Evolutionary conservation across 2,888 invertebrate genomes (phyloP).

Genomic region (Napeogenes inachia): DNA sequence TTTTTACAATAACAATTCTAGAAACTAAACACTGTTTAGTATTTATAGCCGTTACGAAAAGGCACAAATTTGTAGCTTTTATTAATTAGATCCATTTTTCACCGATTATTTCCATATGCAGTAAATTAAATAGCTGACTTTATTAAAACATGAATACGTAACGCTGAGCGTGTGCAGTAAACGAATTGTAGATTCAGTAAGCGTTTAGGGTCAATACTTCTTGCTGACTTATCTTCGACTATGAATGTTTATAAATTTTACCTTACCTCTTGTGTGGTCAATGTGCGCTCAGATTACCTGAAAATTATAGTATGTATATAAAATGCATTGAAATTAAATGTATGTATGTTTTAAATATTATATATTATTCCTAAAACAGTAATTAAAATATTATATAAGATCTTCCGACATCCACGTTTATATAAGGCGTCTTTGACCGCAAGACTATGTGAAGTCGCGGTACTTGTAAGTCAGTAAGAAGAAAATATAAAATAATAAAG

Average conservation of each 20-base stretch:
- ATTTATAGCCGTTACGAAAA: background rate
- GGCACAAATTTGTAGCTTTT: background rate
- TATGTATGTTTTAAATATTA: slow-evolving; percentile 13
- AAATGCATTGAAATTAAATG: slow-evolving; percentile 4
- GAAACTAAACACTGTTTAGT: background rate
- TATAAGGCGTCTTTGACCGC: slow-evolving; percentile 19
- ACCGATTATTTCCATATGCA: background rate
- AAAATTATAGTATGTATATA: slow-evolving; percentile 23
- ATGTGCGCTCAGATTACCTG: slow-evolving; percentile 31
- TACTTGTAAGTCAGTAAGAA: slow-evolving; percentile 62
- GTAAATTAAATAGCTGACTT: slow-evolving; percentile 25
- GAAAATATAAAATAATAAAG: slow-evolving; percentile 55
- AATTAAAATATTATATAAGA: slow-evolving; percentile 17
- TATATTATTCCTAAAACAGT: slow-evolving; percentile 13
- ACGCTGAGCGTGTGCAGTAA: slow-evolving; percentile 74
- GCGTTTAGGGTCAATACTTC: slow-evolving; percentile 53
- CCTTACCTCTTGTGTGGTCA: slow-evolving; percentile 32
- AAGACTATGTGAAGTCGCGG: slow-evolving; percentile 21
- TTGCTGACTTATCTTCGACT: slow-evolving; percentile 57
- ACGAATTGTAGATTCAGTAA: slow-evolving; percentile 57
- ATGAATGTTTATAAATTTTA: slow-evolving; percentile 13
- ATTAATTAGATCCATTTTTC: background rate
- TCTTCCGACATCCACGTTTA: slow-evolving; percentile 14
- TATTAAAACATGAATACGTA: slow-evolving; percentile 57
- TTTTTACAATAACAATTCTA: slow-evolving; percentile 1